These are phyloP conservation scores for Apteryx owenii DNA, from an alignment of 2,113 vertebrate species.

Conservation along the genomic window DNA sequence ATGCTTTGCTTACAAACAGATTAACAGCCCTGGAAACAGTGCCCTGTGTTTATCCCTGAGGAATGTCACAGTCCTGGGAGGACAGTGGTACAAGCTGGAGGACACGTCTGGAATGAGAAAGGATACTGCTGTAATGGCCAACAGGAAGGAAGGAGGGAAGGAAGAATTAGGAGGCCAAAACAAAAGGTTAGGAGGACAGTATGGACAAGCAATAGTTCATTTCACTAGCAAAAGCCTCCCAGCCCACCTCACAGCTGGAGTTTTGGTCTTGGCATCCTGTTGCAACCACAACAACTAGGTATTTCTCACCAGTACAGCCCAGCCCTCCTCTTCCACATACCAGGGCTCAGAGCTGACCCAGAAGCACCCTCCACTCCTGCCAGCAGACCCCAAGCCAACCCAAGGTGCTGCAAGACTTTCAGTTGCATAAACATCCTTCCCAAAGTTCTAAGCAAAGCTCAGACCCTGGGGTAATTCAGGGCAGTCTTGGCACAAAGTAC, in stretches of 20 bases:
- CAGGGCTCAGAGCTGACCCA: no score
- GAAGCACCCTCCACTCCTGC: no score
- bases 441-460: background rate
- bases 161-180: background rate
- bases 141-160: background rate
- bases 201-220: rapidly evolving
- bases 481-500: background rate
- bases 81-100: rapidly evolving
- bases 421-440: background rate
- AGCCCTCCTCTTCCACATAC: background rate
- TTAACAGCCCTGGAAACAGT: background rate
- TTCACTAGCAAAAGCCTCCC: background rate
- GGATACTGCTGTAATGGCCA: background rate
- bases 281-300: rapidly evolving
- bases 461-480: background rate
- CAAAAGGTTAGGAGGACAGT: background rate
- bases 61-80: background rate
- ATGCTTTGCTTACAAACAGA: background rate
- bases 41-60: background rate
- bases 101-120: background rate
- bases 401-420: no score
- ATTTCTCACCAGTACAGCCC: rapidly evolving
- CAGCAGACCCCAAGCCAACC: no score
- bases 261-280: rapidly evolving
- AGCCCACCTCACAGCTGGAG: background rate